These are phyloP conservation scores for Aptenodytes forsteri DNA, from an alignment of 2,113 vertebrate species.

Conservation along the genomic window DNA sequence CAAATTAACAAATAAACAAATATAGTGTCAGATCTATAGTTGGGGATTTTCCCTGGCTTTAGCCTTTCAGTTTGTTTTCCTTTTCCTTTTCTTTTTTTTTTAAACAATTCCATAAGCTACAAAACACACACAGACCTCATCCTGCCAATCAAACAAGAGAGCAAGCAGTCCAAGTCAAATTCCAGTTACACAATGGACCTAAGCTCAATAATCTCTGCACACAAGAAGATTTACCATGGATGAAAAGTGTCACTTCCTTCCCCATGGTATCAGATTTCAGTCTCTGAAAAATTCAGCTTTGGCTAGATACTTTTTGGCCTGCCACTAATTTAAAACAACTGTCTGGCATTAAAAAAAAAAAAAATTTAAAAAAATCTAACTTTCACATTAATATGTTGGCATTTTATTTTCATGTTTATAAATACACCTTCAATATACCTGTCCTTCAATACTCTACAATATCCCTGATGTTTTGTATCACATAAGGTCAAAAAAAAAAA, in stretches of 20 bases:
- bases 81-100: neutral
- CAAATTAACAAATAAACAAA: neutral
- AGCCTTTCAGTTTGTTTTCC: neutral
- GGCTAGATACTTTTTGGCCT: neutral
- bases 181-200: neutral
- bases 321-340: neutral
- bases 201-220: neutral
- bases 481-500: neutral
- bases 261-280: neutral
- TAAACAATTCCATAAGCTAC: neutral
- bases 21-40: neutral
- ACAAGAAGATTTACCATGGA: neutral
- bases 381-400: neutral
- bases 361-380: accelerated
- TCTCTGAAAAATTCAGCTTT: neutral
- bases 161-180: neutral
- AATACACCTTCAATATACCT: neutral
- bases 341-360: neutral
- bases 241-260: neutral
- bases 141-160: neutral
- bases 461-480: neutral
- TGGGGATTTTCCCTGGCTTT: neutral
- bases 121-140: neutral
- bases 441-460: neutral
- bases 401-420: neutral